Evolutionary conservation across 2,888 invertebrate genomes (phyloP).

Genomic region (Sminthurinus aureus): DNA sequence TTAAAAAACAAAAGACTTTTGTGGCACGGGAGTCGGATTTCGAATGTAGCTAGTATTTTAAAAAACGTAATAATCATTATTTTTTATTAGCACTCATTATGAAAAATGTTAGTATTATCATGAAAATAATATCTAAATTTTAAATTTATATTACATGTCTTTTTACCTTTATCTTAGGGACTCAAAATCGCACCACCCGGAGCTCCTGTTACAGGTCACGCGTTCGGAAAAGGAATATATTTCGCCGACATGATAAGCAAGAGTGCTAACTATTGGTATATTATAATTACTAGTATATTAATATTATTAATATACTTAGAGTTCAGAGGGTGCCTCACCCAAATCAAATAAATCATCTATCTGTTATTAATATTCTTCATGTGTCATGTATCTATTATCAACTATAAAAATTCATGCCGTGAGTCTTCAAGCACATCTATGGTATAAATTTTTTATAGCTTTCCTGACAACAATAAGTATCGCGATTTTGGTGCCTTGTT

Average conservation of each 20-base stretch:
- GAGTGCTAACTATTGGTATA: constrained; percentile 96
- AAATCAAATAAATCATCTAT: no score
- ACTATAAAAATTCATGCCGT: not conserved
- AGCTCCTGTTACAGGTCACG: constrained; percentile 92
- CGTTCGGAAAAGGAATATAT: constrained; percentile 99
- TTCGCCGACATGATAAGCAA: constrained; percentile 98
- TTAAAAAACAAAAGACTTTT: constrained; percentile 84
- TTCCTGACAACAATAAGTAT: no score
- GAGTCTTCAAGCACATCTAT: not conserved
- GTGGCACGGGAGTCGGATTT: constrained; percentile 96
- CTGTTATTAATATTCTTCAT: no score
- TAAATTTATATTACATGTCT: not conserved
- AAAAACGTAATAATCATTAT: constrained; percentile 71
- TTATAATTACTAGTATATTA: no score
- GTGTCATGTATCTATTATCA: no score
- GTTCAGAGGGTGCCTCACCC: no score
- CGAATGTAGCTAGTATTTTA: constrained; percentile 95
- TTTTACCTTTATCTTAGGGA: constrained; percentile 66
- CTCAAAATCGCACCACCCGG: constrained; percentile 97
- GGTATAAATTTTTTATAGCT: constrained; percentile 57
- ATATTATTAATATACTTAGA: no score
- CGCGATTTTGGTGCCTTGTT: constrained; percentile 76
- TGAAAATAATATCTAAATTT: not conserved
- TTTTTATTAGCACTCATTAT: no score
- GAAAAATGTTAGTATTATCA: no score